Evolutionary conservation across 2,113 vertebrate species (phyloP), one percentile per base, ranked within the genome.

Genomic region (Gadus macrocephalus): DNA sequence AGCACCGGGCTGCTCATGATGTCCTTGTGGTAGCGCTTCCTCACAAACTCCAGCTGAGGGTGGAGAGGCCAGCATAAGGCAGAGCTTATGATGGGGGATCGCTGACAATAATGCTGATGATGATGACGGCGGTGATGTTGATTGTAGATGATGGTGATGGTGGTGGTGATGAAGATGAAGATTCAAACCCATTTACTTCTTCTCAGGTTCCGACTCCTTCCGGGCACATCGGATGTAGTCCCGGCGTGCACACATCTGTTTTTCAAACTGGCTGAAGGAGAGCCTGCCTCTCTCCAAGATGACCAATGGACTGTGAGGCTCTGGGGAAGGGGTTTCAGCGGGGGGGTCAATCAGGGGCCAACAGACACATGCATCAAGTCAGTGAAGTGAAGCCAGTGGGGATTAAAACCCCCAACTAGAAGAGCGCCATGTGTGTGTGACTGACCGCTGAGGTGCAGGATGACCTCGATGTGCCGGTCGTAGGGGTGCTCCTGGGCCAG

Each of bases 1-100:
- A 99, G 74, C 73, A 98, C 95, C 0, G 97, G 96, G 83, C 95
- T 98, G 79, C 87, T 84, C 77, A 95, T 89, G 78, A 99, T 94
- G 84, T 99, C 97, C 73, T 98, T 99, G 87, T 99, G 96, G 85
- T 97, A 94, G 7, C 96, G 93, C 71, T 93, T 95, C 85, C 95
- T 91, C 73, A 98, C 89, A 3, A 98, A 98, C 82, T 95, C 94
- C 81, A 96, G 87, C 97, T 99, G 83, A 1, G 31, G 78, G 27
- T 35, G 15, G 49, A 73, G 68, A 31, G 15, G 42, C 12, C 20
- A 35, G 71, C 53, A 53, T 9, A 49, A 9, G 8, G 42, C 31
- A 35, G 31, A 35, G 31, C 31, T 35, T 35, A 49, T 8, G 8
- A 49, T 49, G 42, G 42, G 42, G 42, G 42, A 25, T 49, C 0